phyloP scores from a whole-genome alignment of 2,888 invertebrate species.

The Limnephilus marmoratus region DNA sequence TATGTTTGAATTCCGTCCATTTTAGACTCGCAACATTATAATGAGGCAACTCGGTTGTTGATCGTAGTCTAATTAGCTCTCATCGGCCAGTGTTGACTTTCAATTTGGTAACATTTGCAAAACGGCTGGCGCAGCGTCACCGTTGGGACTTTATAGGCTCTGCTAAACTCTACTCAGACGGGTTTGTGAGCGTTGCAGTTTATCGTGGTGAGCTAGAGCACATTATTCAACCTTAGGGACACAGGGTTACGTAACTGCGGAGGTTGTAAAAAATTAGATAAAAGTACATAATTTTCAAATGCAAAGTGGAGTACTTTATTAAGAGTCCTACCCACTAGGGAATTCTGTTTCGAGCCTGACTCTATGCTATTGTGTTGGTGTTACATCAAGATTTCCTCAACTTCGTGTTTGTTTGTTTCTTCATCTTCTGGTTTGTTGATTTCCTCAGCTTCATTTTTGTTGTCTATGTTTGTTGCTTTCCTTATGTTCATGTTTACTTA shows the following conservation, averaged over 20 bases:
- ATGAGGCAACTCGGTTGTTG: background rate
- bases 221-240: background rate
- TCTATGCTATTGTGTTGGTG: too few species aligned
- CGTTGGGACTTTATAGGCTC: background rate
- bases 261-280: background rate
- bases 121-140: background rate
- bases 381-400: too few species aligned
- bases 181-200: constrained; percentile 4
- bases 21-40: background rate
- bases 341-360: too few species aligned
- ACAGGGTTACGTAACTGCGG: background rate
- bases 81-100: background rate
- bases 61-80: background rate
- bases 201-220: background rate
- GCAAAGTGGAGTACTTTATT: too few species aligned
- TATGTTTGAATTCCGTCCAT: background rate
- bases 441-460: too few species aligned
- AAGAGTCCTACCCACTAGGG: too few species aligned
- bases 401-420: too few species aligned
- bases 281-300: background rate
- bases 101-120: background rate
- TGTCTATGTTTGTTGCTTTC: too few species aligned
- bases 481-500: too few species aligned
- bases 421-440: too few species aligned
- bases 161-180: background rate